These are phyloP conservation scores for Phataginus tetradactyla DNA, from an alignment of 2,797 vertebrate species.

Conservation along the genomic window DNA sequence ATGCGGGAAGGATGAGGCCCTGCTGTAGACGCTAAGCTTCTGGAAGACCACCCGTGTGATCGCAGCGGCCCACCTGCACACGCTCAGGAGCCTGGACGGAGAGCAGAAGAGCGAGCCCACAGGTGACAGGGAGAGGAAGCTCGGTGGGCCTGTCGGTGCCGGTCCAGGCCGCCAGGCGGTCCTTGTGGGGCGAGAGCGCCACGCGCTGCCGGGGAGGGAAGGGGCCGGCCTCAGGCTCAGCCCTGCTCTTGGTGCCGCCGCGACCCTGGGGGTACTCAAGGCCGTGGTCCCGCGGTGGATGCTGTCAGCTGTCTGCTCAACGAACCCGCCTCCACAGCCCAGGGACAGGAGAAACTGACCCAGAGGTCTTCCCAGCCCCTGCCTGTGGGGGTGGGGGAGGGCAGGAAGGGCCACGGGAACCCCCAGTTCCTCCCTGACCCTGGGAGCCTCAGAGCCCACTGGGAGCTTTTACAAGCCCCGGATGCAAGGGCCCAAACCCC, in stretches of 20 bases:
- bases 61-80: neutral
- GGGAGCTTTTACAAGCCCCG: neutral
- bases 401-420: neutral
- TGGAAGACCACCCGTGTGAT: neutral
- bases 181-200: too few relatives aligned
- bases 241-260: neutral
- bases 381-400: neutral
- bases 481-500: neutral
- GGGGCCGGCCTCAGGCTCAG: neutral
- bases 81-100: neutral
- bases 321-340: neutral
- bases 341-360: neutral
- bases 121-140: neutral
- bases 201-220: neutral
- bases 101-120: neutral
- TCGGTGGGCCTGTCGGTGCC: accelerated
- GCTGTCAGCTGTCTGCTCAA: neutral
- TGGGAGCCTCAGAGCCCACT: neutral
- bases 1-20: neutral
- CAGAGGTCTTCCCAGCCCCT: neutral
- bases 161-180: neutral
- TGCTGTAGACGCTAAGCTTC: neutral
- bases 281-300: neutral
- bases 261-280: neutral
- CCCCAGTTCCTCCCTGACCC: neutral